phyloP scores from a whole-genome alignment of 2,888 invertebrate genomes.

The Rotaria sp. region DNA sequence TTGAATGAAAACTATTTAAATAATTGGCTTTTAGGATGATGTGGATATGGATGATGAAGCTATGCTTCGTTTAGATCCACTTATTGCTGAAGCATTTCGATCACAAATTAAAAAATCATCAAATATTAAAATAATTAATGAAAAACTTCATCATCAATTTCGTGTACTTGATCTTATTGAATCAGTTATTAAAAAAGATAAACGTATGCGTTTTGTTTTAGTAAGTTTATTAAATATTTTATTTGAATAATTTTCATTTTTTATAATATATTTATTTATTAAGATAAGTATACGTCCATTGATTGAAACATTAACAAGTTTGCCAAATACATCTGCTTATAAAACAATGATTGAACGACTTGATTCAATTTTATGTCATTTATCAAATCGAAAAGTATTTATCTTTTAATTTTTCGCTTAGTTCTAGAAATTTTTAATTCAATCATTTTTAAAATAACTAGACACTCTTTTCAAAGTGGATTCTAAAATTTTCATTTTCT shows the following conservation, averaged over 20 bases:
- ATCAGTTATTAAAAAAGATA: slow-evolving; percentile 16
- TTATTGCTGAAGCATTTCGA: slow-evolving; percentile 29
- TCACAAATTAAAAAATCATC: slow-evolving; percentile 26
- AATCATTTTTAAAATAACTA: no score
- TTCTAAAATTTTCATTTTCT: no score
- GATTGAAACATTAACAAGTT: neutral
- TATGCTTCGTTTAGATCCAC: slow-evolving; percentile 24
- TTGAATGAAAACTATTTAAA: no score
- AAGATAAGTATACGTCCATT: slow-evolving; percentile 18
- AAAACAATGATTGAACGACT: slow-evolving; percentile 10
- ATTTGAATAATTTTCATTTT: no score
- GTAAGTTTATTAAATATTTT: neutral
- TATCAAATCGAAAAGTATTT: slow-evolving; percentile 1
- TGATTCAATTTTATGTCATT: slow-evolving; percentile 3
- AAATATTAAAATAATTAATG: neutral
- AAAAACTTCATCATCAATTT: slow-evolving; percentile 24
- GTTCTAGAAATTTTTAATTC: no score
- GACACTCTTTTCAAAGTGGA: no score
- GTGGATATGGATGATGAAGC: slow-evolving; percentile 20
- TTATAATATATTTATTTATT: neutral
- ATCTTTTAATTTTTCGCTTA: neutral
- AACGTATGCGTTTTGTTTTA: slow-evolving; percentile 2
- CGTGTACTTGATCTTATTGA: slow-evolving; percentile 18
- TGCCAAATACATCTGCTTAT: neutral
- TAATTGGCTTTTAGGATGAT: neutral